Evolutionary conservation across 1,140 invertebrate species (phyloP).

Genomic region (Chrysoperla carnea): DNA sequence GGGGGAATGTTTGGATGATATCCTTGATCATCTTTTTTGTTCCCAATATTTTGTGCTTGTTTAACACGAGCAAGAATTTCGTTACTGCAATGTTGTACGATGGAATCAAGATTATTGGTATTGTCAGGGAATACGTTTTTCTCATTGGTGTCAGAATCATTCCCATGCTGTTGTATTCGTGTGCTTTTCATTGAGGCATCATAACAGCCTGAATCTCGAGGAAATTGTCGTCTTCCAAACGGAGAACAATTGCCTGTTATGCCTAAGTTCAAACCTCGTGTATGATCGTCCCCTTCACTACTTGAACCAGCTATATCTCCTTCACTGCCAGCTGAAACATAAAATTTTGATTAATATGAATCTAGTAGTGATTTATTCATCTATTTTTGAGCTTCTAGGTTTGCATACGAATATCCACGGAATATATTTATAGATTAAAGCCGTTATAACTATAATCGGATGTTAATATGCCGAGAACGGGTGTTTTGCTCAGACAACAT

Average conservation of each 20-base stretch:
- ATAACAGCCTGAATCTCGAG: slow-evolving; percentile 62
- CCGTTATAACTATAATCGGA: too few relatives aligned
- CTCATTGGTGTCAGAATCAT: slow-evolving; percentile 25
- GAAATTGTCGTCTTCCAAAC: slow-evolving; percentile 54
- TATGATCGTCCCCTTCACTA: slow-evolving; percentile 48
- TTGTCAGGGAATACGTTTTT: slow-evolving; percentile 27
- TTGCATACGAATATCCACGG: too few relatives aligned
- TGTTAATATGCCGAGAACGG: neutral
- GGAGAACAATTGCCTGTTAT: slow-evolving; percentile 27
- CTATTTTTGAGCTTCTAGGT: neutral
- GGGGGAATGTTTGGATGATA: slow-evolving; percentile 28
- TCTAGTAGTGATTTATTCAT: neutral
- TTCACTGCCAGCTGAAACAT: slow-evolving; percentile 40
- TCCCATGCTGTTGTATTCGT: slow-evolving; percentile 19
- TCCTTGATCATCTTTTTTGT: slow-evolving; percentile 17
- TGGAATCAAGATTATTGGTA: slow-evolving; percentile 29
- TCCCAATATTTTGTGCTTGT: slow-evolving; percentile 12
- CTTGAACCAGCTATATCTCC: slow-evolving; percentile 50
- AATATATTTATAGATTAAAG: too few relatives aligned
- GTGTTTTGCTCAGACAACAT: too few relatives aligned
- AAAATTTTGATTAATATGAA: slow-evolving; percentile 4
- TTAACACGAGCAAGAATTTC: slow-evolving; percentile 33
- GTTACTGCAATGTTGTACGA: slow-evolving; percentile 34
- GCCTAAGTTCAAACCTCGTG: slow-evolving; percentile 8
- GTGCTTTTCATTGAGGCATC: slow-evolving; percentile 37